Conservation (phyloP, 92 coral and sea anemone genomes). For the Galaxea fascicularis region DNA sequence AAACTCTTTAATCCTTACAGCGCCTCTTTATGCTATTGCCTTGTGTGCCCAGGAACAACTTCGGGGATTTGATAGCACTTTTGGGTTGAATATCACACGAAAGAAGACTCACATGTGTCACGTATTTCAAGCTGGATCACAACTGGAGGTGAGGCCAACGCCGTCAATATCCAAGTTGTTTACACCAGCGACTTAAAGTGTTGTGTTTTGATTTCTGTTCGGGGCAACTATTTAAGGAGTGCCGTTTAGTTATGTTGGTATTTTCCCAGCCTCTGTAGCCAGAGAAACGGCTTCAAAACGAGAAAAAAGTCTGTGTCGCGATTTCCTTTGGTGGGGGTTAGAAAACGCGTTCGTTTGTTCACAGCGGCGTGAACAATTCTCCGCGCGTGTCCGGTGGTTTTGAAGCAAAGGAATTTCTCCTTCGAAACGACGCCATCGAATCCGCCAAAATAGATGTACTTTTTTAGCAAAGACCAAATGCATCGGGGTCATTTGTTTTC, state of each 20-base stretch:
- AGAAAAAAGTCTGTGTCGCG: conserved; percentile 16
- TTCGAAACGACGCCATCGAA: not conserved
- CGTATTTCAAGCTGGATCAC: conserved; percentile 96
- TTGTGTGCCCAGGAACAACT: conserved; percentile 97
- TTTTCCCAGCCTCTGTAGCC: conserved; percentile 3
- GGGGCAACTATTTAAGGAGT: conserved; percentile 21
- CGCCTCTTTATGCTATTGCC: conserved; percentile 96
- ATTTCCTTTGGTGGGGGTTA: not conserved
- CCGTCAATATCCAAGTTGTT: conserved; percentile 45
- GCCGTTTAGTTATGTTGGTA: conserved; percentile 22
- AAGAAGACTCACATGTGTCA: conserved; percentile 94
- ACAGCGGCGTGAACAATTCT: not conserved
- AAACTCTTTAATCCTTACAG: conserved; percentile 87
- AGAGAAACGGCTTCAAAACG: conserved; percentile 12
- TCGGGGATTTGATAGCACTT: conserved; percentile 90
- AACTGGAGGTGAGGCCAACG: conserved; percentile 87
- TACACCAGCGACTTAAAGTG: conserved; percentile 28
- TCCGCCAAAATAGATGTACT: not conserved
- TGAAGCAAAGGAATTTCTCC: conserved; percentile 31
- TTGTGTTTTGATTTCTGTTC: conserved; percentile 40
- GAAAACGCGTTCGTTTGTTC: conserved; percentile 4
- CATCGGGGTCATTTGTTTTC: not conserved
- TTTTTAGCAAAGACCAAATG: not conserved
- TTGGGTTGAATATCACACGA: conserved; percentile 94
- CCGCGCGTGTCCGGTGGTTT: not conserved